Conservation (phyloP, 2,113 vertebrate genomes). For the Peucedramus taeniatus region DNA sequence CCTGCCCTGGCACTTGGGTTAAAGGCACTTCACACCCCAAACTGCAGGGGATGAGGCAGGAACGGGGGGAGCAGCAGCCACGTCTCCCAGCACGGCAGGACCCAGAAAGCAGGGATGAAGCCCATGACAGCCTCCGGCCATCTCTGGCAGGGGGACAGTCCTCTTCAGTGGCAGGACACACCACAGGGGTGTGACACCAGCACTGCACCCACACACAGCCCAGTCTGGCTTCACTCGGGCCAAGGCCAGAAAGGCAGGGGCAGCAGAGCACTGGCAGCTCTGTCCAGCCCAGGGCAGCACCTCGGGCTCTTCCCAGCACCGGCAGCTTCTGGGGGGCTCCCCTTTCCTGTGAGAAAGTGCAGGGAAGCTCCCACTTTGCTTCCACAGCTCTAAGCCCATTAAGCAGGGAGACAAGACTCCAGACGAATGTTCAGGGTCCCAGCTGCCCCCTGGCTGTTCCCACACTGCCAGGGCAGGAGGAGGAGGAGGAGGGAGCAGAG, state of each 20-base stretch:
- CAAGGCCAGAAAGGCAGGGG: background rate
- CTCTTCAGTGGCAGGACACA: accelerated
- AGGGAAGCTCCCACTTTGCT: background rate
- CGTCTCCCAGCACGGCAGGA: accelerated
- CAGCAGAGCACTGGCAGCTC: background rate
- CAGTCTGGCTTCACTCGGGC: accelerated
- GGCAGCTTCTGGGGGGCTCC: background rate
- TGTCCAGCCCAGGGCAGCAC: background rate
- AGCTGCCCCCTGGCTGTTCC: background rate
- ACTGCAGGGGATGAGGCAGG: background rate
- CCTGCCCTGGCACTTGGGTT: background rate
- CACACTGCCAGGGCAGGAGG: background rate
- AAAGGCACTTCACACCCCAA: background rate
- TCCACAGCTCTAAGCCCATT: background rate
- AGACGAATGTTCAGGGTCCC: background rate
- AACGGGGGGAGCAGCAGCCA: background rate
- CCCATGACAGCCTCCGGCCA: accelerated
- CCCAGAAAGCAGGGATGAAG: background rate
- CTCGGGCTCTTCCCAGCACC: background rate
- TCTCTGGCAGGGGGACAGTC: background rate
- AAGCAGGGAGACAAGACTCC: background rate
- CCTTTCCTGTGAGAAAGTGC: background rate
- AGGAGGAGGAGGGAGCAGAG: background rate
- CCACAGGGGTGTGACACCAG: background rate
- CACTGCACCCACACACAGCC: background rate